phyloP scores from a whole-genome alignment of 1,140 invertebrate species.

The Epicauta chinensis region DNA sequence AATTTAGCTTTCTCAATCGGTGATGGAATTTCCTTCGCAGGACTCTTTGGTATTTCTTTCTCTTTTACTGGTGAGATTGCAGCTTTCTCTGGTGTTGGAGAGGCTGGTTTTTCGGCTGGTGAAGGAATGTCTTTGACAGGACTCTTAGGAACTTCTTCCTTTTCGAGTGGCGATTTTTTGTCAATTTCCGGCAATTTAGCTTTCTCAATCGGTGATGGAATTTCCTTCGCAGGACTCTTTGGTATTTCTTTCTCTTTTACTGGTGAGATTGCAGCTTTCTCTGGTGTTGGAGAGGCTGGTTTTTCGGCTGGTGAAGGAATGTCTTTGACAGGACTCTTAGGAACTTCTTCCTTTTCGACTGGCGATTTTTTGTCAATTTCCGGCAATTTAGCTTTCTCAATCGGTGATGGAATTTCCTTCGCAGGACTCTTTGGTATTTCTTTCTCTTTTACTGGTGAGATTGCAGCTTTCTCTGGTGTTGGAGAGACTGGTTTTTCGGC shows the following conservation, averaged over 20 bases:
- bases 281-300: too few species aligned
- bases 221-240: not conserved
- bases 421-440: not conserved
- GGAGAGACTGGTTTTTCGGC: too few species aligned
- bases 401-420: not conserved
- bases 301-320: too few species aligned
- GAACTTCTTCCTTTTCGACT: not conserved
- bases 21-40: not conserved
- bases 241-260: not conserved
- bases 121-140: too few species aligned
- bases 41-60: not conserved
- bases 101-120: too few species aligned
- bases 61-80: not conserved
- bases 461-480: not conserved
- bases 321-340: too few species aligned
- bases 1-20: constrained; percentile 1
- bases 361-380: not conserved
- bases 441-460: not conserved
- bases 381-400: not conserved
- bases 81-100: too few species aligned
- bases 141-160: not conserved
- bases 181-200: not conserved
- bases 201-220: not conserved
- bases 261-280: not conserved
- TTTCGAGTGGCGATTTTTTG: not conserved